These are phyloP conservation scores for Phacellophora camtschatica DNA, from an alignment of 30 jellyfish, hydroid and myxozoan species.

Conservation along the genomic window DNA sequence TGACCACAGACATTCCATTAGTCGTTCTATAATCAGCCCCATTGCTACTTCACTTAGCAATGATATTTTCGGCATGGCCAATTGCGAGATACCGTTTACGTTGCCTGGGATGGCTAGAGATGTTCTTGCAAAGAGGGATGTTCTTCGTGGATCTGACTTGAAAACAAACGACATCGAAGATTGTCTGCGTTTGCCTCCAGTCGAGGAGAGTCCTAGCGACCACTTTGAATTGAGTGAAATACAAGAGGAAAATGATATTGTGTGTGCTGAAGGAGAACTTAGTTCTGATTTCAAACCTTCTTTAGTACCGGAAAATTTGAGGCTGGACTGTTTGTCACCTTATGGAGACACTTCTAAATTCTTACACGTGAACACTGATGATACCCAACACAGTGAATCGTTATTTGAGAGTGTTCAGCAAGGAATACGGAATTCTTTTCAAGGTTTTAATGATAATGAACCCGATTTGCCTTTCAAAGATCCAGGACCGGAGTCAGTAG, in stretches of 20 bases:
- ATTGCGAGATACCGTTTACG: constrained; percentile 28
- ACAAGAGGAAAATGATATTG: background rate
- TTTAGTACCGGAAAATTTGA: background rate
- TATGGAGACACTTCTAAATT: constrained; percentile 39
- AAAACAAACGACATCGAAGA: constrained; percentile 32
- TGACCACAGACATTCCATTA: no score
- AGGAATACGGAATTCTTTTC: background rate
- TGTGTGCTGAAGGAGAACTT: background rate
- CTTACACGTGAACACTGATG: background rate
- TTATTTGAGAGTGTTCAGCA: background rate
- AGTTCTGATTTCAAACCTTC: constrained; percentile 2
- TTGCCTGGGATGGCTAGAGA: constrained; percentile 48
- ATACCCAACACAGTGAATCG: background rate
- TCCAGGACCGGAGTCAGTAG: background rate
- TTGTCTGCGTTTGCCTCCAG: constrained; percentile 44
- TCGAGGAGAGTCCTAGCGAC: background rate
- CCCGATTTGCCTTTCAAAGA: constrained; percentile 22
- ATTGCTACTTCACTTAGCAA: constrained; percentile 24
- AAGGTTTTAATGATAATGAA: background rate
- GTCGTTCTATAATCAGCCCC: no score
- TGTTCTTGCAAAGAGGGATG: constrained; percentile 23
- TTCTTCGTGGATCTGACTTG: background rate
- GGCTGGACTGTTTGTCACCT: constrained; percentile 36
- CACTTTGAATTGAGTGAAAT: background rate
- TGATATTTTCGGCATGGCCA: constrained; percentile 21